Percentiles rank a stretch among this genome's conserved stretches.
Evolutionary conservation across 2,797 vertebrate species (phyloP).

Genomic region (Lepilemur ruficaudatus): DNA sequence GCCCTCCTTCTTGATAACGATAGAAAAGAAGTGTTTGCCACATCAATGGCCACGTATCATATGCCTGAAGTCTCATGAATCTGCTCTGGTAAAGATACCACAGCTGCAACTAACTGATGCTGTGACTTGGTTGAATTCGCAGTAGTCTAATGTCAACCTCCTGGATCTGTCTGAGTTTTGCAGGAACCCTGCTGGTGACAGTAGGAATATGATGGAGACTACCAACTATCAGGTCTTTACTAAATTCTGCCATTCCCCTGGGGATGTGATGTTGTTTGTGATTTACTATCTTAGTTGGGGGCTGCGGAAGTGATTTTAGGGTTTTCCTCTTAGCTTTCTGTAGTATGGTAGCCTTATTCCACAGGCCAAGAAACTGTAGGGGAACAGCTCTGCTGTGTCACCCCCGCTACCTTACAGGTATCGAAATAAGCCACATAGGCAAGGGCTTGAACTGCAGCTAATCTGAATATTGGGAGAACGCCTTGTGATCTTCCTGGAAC

Average conservation of each 20-base stretch:
- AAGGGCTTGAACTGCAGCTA: not conserved
- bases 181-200: not conserved
- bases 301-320: not conserved
- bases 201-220: not conserved
- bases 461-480: conserved; percentile 1
- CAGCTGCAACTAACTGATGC: not conserved
- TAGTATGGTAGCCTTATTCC: not conserved
- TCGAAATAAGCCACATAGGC: not conserved
- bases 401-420: not conserved
- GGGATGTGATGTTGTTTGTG: not conserved
- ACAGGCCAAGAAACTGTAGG: not conserved
- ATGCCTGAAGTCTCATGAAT: not conserved
- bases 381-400: not conserved
- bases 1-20: not conserved
- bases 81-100: not conserved
- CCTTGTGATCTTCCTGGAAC: not conserved
- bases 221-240: not conserved
- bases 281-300: not conserved
- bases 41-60: not conserved
- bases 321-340: not conserved
- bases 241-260: not conserved
- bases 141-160: not conserved
- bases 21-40: not conserved
- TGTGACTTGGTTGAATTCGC: not conserved
- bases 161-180: not conserved